Evolutionary conservation across 2,113 vertebrate genomes (phyloP).

Genomic region (Bufo gargarizans): DNA sequence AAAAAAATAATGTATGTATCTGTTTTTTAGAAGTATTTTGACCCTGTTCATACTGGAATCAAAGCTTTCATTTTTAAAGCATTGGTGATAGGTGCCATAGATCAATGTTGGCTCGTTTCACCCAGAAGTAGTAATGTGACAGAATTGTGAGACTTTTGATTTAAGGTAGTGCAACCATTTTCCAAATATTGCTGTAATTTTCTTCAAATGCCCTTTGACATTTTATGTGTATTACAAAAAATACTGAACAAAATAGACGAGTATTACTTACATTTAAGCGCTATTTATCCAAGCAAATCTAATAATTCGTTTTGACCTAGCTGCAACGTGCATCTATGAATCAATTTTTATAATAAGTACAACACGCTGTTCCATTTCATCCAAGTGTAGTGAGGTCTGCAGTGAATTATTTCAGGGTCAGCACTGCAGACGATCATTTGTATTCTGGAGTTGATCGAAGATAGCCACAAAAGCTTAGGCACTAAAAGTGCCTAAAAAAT

Average conservation of each 20-base stretch:
- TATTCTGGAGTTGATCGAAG: neutral
- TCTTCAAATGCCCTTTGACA: constrained; percentile 1
- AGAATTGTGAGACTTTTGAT: neutral
- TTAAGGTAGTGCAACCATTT: neutral
- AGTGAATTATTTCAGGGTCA: constrained; percentile 23
- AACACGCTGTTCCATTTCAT: neutral
- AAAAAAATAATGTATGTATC: no score
- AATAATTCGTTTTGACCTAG: neutral
- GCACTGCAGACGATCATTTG: neutral
- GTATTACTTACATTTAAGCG: constrained; percentile 1
- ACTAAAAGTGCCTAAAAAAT: neutral
- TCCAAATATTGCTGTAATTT: neutral
- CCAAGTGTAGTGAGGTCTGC: constrained; percentile 12
- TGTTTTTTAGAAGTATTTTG: no score
- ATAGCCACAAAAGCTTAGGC: neutral
- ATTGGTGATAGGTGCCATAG: neutral
- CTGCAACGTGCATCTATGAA: neutral
- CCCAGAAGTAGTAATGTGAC: neutral
- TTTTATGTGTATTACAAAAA: constrained; percentile 13
- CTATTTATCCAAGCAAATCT: constrained; percentile 16
- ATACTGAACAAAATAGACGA: neutral
- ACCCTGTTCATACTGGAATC: no score
- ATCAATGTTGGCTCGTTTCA: neutral
- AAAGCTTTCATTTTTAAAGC: neutral
- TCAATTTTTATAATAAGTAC: constrained; percentile 41